Base-by-base conservation (phyloP, 2,113 vertebrate genomes). In the Oreochromis niloticus region DNA sequence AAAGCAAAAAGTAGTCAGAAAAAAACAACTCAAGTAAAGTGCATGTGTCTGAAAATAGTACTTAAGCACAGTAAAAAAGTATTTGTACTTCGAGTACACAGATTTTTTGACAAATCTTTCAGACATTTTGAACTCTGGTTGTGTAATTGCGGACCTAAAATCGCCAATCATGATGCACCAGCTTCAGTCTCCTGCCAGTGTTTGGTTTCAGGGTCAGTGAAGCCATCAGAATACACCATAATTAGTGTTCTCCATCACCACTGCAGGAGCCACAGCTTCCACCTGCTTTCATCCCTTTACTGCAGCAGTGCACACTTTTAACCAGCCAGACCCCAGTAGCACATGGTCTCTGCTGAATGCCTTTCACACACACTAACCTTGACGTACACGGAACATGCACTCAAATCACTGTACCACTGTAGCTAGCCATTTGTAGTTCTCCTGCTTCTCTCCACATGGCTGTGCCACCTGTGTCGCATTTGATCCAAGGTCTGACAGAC, bases 401-500 rank as follows among this genome's bases (percentile, higher is more conserved):
- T 39, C 22, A 84, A 46, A 66, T 34, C 91, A 87, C 85, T 88
- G 90, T 54, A 82, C 84, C 83, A 80, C 61, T 50, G 80, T 86
- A 83, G 71, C 82, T 41, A 63, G 24, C 59, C 66, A 81, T 85
- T 84, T 87, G 84, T 82, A 27, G 82, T 54, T 82, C 57, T 82
- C 80, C 52, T 89, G 87, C 63, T 88, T 24, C 73, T 87, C 88
- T 84, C 82, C 81, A 82, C 87, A 87, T n/a, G 80, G 82, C 85
- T 50, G 78, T 88, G 83, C 91, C 94, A 95, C 94, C 93, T 94
- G 95, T 94, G 94, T 91, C 88, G 54, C 84, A 59, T 93, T 94
- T 92, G 78, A 92, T 94, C 87, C 84, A 63, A 87, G 86, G 91
- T 88, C 71, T 57, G 75, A 83, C 87, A 63, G 80, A 61, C 88